phyloP scores from a whole-genome alignment of 1,140 invertebrate species.

The Pachypsylla venusta region DNA sequence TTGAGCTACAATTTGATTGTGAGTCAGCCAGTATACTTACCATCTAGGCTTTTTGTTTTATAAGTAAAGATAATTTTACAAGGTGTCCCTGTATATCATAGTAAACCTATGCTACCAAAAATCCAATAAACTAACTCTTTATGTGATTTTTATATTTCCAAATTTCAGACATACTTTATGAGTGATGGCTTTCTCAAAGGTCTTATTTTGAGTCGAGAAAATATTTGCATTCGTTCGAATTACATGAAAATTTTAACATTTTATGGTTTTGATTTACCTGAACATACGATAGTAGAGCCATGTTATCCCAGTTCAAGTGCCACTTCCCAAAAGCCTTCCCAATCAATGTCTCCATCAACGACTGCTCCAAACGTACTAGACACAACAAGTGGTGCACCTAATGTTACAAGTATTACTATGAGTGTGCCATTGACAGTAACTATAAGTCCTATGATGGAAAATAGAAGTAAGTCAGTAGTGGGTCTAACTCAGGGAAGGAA shows the following conservation, averaged over 20 bases:
- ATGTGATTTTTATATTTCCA: slow-evolving; percentile 15
- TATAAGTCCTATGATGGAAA: background rate
- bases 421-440: slow-evolving; percentile 10
- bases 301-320: slow-evolving; percentile 6
- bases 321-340: slow-evolving; percentile 9
- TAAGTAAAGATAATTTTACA: too few relatives aligned
- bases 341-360: slow-evolving; percentile 16
- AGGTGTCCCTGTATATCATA: too few relatives aligned
- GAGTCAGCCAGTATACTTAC: too few relatives aligned
- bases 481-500: too few relatives aligned
- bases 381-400: slow-evolving; percentile 2
- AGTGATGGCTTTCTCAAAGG: slow-evolving; percentile 62
- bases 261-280: slow-evolving; percentile 51
- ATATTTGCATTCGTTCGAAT: slow-evolving; percentile 47
- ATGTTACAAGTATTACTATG: background rate
- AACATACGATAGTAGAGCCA: slow-evolving; percentile 21
- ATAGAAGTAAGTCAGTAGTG: background rate
- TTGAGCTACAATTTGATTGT: too few relatives aligned
- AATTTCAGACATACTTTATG: slow-evolving; percentile 59
- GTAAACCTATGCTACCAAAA: too few relatives aligned
- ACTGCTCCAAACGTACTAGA: slow-evolving; percentile 10
- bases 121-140: too few relatives aligned
- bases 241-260: slow-evolving; percentile 54
- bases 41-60: too few relatives aligned
- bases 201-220: slow-evolving; percentile 55